phyloP scores from a whole-genome alignment of 2,113 vertebrate species.

The Corvus cornix region DNA sequence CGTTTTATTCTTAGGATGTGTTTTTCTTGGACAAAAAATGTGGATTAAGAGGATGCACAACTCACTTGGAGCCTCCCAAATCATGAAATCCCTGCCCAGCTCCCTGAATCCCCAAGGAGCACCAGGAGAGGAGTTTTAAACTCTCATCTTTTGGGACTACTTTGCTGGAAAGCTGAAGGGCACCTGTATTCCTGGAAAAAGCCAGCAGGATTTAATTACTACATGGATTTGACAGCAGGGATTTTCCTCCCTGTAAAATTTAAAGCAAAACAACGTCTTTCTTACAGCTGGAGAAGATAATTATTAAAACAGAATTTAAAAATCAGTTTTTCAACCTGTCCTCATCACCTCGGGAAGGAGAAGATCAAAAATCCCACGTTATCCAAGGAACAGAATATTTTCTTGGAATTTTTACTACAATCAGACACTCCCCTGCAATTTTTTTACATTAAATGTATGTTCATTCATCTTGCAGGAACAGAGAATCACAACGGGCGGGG shows the following conservation, averaged over 20 bases:
- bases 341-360: neutral
- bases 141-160: fast-evolving
- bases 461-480: neutral
- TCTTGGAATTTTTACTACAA: neutral
- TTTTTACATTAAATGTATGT: neutral
- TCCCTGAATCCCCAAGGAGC: neutral
- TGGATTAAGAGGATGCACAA: neutral
- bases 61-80: neutral
- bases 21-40: neutral
- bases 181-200: neutral
- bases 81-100: neutral
- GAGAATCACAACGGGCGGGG: neutral
- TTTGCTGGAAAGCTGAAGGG: neutral
- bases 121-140: neutral
- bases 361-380: neutral
- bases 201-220: neutral
- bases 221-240: neutral
- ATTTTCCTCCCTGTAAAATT: neutral
- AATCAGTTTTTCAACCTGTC: neutral
- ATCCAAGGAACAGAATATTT: neutral
- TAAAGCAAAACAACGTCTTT: neutral
- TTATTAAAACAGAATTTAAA: too few species aligned
- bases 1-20: fast-evolving
- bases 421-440: neutral
- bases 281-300: neutral